Percentiles rank a stretch among this genome's conserved stretches.
Conservation (phyloP, 2,888 invertebrate species). For the Noctua janthe region DNA sequence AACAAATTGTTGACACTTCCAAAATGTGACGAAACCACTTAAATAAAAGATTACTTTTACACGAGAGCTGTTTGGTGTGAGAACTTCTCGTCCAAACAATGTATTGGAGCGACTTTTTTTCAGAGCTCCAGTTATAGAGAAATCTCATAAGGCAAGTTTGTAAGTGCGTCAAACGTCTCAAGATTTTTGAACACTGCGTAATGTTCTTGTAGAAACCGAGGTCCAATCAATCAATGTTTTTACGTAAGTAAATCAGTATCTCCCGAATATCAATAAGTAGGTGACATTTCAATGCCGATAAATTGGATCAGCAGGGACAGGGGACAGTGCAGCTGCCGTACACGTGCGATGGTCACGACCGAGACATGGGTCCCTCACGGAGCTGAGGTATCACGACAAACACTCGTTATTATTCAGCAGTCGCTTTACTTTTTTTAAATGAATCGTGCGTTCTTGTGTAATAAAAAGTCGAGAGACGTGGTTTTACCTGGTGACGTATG, state of each 20-base stretch:
- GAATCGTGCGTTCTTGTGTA: slow-evolving; percentile 45
- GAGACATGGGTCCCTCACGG: slow-evolving; percentile 78
- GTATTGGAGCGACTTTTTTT: slow-evolving; percentile 32
- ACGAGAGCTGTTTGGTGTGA: slow-evolving; percentile 64
- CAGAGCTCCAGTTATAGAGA: neutral
- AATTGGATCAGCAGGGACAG: slow-evolving; percentile 72
- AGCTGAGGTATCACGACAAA: slow-evolving; percentile 74
- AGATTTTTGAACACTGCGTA: neutral
- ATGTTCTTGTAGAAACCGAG: slow-evolving; percentile 14
- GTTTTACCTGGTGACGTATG: neutral
- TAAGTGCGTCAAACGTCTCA: slow-evolving; percentile 5
- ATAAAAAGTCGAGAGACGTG: slow-evolving; percentile 29
- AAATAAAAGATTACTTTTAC: slow-evolving; percentile 75
- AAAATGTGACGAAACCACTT: slow-evolving; percentile 79
- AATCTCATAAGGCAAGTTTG: neutral
- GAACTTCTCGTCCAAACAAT: slow-evolving; percentile 52
- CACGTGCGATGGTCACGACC: slow-evolving; percentile 88
- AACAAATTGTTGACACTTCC: slow-evolving; percentile 86
- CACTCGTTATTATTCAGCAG: slow-evolving; percentile 57
- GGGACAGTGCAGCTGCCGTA: slow-evolving; percentile 72
- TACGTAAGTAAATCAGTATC: slow-evolving; percentile 45
- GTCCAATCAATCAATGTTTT: slow-evolving; percentile 52
- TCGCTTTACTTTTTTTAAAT: slow-evolving; percentile 50
- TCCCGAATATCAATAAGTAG: slow-evolving; percentile 54
- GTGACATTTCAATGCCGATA: slow-evolving; percentile 81